Evolutionary conservation across 2,113 vertebrate species (phyloP).

Genomic region (Propithecus coquereli): DNA sequence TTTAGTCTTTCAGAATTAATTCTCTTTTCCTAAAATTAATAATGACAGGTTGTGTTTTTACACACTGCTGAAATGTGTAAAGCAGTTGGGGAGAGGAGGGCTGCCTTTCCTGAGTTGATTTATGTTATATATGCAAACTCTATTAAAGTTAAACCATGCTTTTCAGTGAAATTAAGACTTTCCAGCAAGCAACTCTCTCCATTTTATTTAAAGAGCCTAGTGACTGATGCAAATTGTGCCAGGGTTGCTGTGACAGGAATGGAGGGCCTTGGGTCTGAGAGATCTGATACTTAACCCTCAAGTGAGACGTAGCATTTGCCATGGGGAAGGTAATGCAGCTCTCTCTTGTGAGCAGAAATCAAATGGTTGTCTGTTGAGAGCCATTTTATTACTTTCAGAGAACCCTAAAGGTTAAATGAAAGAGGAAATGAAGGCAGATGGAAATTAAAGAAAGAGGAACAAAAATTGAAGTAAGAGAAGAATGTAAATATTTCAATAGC

Average conservation of each 20-base stretch:
- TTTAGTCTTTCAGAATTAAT: constrained; percentile 72
- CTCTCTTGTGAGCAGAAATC: constrained; percentile 63
- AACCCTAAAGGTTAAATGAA: constrained; percentile 76
- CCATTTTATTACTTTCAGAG: constrained; percentile 63
- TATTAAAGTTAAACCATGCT: constrained; percentile 80
- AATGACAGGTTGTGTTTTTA: constrained; percentile 74
- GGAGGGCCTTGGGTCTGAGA: constrained; percentile 58
- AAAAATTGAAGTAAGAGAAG: constrained; percentile 10
- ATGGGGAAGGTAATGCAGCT: constrained; percentile 30
- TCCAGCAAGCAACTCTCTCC: constrained; percentile 70
- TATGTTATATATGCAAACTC: constrained; percentile 77
- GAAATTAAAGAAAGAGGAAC: constrained; percentile 41
- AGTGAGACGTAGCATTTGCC: constrained; percentile 67
- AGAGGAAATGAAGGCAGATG: constrained; percentile 69
- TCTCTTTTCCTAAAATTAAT: constrained; percentile 75
- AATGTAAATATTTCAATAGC: constrained; percentile 39
- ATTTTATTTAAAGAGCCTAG: constrained; percentile 72
- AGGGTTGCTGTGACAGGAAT: constrained; percentile 58
- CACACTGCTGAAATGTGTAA: constrained; percentile 69
- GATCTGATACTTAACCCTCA: constrained; percentile 71
- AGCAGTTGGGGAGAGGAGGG: constrained; percentile 64
- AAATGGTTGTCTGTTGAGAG: constrained; percentile 61
- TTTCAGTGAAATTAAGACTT: constrained; percentile 77
- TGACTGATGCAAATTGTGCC: constrained; percentile 62
- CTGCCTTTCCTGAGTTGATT: constrained; percentile 75